A percentile compares a stretch with the other conserved stretches of the same genome.
Evolutionary conservation across 2,888 invertebrate species (phyloP).

Genomic region (Chalcosyrphus nemorum): DNA sequence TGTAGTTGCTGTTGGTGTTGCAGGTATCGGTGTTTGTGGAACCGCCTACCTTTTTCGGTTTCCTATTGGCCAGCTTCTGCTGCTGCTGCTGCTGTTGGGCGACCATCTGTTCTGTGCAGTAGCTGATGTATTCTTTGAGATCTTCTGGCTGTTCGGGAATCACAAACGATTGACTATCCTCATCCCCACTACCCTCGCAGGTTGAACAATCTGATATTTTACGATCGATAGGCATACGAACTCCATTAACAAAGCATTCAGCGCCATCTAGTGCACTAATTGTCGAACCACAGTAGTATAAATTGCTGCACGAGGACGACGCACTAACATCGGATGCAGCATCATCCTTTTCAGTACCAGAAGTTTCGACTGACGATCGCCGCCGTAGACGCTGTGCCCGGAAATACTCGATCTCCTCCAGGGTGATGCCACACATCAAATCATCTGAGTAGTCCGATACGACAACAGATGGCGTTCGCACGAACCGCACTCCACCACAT

Average conservation of each 20-base stretch:
- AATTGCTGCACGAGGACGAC: slow-evolving; percentile 84
- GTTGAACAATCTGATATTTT: slow-evolving; percentile 89
- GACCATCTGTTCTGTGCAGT: slow-evolving; percentile 71
- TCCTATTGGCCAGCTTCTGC: slow-evolving; percentile 39
- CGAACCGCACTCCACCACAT: slow-evolving; percentile 84
- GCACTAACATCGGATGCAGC: slow-evolving; percentile 84
- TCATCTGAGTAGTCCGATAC: slow-evolving; percentile 94
- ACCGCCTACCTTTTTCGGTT: slow-evolving; percentile 76
- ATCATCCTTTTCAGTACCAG: slow-evolving; percentile 77
- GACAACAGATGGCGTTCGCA: slow-evolving; percentile 92
- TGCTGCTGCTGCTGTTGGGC: slow-evolving; percentile 62
- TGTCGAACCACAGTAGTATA: slow-evolving; percentile 84
- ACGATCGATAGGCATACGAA: slow-evolving; percentile 84
- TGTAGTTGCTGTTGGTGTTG: slow-evolving; percentile 45
- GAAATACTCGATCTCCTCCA: slow-evolving; percentile 85
- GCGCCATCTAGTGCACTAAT: slow-evolving; percentile 83
- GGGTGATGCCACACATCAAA: slow-evolving; percentile 83
- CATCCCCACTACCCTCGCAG: slow-evolving; percentile 88
- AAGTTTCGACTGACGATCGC: slow-evolving; percentile 79
- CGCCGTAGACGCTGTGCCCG: slow-evolving; percentile 82
- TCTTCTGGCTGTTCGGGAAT: slow-evolving; percentile 75
- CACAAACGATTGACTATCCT: slow-evolving; percentile 71
- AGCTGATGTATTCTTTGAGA: slow-evolving; percentile 50
- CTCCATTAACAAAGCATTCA: slow-evolving; percentile 82
- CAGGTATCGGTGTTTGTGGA: slow-evolving; percentile 46